These are phyloP conservation scores for Chloropsis hardwickii DNA, from an alignment of 2,113 vertebrate genomes.

Conservation along the genomic window DNA sequence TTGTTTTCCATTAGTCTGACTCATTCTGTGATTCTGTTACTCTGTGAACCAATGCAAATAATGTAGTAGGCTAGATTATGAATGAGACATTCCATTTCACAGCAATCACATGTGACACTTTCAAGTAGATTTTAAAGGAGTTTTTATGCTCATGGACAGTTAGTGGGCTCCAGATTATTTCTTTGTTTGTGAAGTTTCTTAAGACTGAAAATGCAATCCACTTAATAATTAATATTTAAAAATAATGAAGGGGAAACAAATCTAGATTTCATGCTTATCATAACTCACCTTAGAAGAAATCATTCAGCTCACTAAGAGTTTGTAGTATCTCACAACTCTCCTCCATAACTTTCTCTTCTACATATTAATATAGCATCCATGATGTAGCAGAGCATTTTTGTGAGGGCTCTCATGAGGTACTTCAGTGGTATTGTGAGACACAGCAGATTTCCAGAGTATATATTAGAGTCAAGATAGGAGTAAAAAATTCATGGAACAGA, in stretches of 20 bases:
- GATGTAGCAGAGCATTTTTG: slow-evolving; percentile 24
- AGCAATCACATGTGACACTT: not conserved
- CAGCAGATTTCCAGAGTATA: slow-evolving; percentile 21
- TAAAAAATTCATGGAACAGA: slow-evolving; percentile 46
- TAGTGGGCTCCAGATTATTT: not conserved
- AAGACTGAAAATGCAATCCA: not conserved
- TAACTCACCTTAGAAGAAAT: not conserved
- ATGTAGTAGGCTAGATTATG: not conserved
- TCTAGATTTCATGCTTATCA: not conserved
- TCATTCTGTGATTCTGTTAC: not conserved
- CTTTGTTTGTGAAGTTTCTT: not conserved
- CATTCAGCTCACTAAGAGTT: not conserved
- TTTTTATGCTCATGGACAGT: not conserved
- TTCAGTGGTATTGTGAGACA: slow-evolving; percentile 28
- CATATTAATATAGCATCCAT: not conserved
- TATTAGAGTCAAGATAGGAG: slow-evolving; percentile 49
- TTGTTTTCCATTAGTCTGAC: not conserved
- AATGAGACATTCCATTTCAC: not conserved
- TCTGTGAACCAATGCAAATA: not conserved
- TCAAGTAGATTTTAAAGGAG: not conserved
- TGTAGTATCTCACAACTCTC: not conserved
- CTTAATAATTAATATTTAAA: not conserved
- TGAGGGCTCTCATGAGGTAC: not conserved
- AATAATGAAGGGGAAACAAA: not conserved
- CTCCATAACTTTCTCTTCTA: not conserved